Base-by-base conservation (phyloP, 53 echinoderm and acorn worm genomes). In the Echinarachnius parma region DNA sequence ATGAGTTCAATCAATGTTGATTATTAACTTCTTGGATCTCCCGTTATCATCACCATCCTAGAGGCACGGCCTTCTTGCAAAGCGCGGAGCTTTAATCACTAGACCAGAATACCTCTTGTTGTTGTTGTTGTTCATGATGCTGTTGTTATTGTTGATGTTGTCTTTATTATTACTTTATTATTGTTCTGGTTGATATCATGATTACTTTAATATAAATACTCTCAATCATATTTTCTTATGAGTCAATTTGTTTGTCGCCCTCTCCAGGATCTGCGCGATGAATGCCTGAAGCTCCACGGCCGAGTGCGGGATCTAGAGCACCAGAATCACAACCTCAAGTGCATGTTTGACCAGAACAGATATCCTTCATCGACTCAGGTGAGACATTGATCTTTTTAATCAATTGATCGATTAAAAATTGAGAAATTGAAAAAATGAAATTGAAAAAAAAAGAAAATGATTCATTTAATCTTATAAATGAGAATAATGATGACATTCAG, bases 261-360 rank as follows among this genome's bases (percentile, higher is more conserved):
- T 19, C 53, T 32, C 18, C 84, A 93, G 93, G 93, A 93, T 42
- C 84, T 93, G 55, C 86, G 86, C 60, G 93, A 89, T 28, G 93
- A 93, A 81, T 93, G 93, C 62, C 72, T 89, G 52, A 93, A 90
- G 67, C 59, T 93, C 46, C 86, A 90, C 48, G 78, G 83, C 61
- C 53, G 89, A 31, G 93, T 93, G 46, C 83, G 83, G 25, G 93
- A 93, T 32, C 75, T 93, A 39, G 93, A 93, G 67, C 80, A 80
- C 39, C 93, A 93, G 59, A 93, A 93, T 62, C 79, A 50, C 19
- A 86, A 89, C 39, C 80, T 93, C 24, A 89, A 85, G 62, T 83
- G 79, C 80, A 63, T 89, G 52, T 93, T 86, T 83, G 93, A 93
- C 56, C 80, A 80, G 58, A 79, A 80, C 21, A 57, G 72, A 58